Base-by-base conservation (phyloP, 2,797 vertebrate genomes). In the Mastacembelus armatus region DNA sequence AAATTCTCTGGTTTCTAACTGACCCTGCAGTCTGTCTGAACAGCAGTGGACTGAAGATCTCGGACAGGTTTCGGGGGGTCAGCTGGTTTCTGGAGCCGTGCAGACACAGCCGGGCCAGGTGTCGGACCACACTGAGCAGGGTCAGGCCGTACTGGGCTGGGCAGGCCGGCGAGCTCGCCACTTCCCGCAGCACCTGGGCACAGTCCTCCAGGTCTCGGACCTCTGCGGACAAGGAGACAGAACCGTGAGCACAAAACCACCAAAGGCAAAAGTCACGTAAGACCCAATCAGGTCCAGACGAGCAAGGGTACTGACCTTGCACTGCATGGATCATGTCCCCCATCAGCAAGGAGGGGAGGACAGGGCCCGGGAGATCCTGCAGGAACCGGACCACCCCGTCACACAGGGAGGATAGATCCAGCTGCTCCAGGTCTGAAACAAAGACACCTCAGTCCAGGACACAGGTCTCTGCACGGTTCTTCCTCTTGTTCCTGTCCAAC, bases 61-160 rank as follows among this genome's bases (percentile, higher is more conserved):
- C 95, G 0, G 96, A 92, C 59, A 96, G 86, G 55, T 71, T 77
- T 35, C 92, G 91, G 40, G 95, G 91, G 78, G 80, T 95, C 81
- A 96, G 71, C 58, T 94, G 92, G 83, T 94, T 96, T 80, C 94
- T 94, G 92, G 92, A 71, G 35, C 91, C 70, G 39, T 88, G 88
- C 76, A 95, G 88, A 66, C 93, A 95, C 76, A 96, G 85, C 51
- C 92, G 93, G 88, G 95, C 94, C 84, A 97, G 93, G 91, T 97
- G 96, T 45, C 95, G 94, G 26, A 96, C 90, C 85, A 97, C 92
- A 79, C 95, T 96, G 71, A 96, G 95, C 72, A 97, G 92, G 0
- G 95, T 97, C 63, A 96, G 94, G 81, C 95, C 95, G 75, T 95
- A 94, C 87, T 97, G 96, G 79, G 94, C 91, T 78, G 95, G 94